A percentile compares a stretch with the other conserved stretches of the same genome.
Conservation (phyloP, 1,140 invertebrate genomes). For the Drosophila kohkoa region DNA sequence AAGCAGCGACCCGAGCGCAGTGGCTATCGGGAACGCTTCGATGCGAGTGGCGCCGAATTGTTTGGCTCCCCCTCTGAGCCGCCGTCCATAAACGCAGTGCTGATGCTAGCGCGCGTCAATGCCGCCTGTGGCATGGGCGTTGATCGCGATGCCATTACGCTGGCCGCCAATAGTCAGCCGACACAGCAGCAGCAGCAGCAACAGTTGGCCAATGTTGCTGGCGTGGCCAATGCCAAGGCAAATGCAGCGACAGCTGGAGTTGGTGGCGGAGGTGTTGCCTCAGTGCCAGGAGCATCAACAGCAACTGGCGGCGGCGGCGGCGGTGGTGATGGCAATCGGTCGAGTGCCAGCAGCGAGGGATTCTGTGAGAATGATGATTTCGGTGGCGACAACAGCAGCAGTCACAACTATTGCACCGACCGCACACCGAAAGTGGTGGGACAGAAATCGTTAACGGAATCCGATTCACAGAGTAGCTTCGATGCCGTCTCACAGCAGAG, state of each 20-base stretch:
- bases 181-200: conserved; percentile 23
- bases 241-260: not conserved
- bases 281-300: conserved; percentile 5
- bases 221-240: not conserved
- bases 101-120: conserved; percentile 39
- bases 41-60: conserved; percentile 26
- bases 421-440: conserved; percentile 32
- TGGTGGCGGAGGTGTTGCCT: not conserved
- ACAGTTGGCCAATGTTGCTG: not conserved
- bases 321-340: conserved; percentile 91
- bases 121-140: conserved; percentile 29
- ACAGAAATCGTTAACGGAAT: conserved; percentile 69
- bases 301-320: not conserved
- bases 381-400: conserved; percentile 85
- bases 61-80: conserved; percentile 34
- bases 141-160: conserved; percentile 45
- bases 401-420: conserved; percentile 74
- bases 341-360: conserved; percentile 97
- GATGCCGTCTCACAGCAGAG: conserved; percentile 64
- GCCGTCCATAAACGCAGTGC: conserved; percentile 38
- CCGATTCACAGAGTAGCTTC: conserved; percentile 76
- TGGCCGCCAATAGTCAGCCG: not conserved
- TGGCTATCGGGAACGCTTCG: conserved; percentile 42
- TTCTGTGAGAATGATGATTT: conserved; percentile 97
- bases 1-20: conserved; percentile 62